phyloP scores from a whole-genome alignment of 2,888 invertebrate species.

The Fabriciana adippe region DNA sequence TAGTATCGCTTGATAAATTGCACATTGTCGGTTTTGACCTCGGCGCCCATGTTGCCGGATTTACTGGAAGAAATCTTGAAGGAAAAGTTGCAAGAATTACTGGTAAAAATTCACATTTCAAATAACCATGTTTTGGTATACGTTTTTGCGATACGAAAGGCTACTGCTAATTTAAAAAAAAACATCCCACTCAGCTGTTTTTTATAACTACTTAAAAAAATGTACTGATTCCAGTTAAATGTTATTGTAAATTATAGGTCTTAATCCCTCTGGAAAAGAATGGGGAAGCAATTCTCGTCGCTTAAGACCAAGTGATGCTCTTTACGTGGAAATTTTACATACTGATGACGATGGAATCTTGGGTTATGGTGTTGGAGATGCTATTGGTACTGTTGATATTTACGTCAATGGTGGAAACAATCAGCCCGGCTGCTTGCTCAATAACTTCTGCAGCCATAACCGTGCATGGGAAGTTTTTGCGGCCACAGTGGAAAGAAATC shows the following conservation, averaged over 20 bases:
- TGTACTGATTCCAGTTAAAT: too few relatives aligned
- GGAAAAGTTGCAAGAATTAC: conserved; percentile 57
- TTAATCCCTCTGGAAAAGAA: conserved; percentile 54
- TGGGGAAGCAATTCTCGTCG: conserved; percentile 52
- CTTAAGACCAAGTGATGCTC: conserved; percentile 51
- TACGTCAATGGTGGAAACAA: conserved; percentile 92
- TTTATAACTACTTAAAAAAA: too few relatives aligned
- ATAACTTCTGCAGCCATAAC: conserved; percentile 54
- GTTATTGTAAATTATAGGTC: conserved; percentile 45
- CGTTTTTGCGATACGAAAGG: too few relatives aligned
- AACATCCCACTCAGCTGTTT: too few relatives aligned
- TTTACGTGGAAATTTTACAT: conserved; percentile 67
- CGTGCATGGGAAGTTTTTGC: conserved; percentile 57
- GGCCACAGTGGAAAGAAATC: conserved; percentile 48
- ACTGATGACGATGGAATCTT: conserved; percentile 55
- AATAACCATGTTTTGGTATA: too few relatives aligned
- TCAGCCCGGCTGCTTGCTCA: conserved; percentile 72
- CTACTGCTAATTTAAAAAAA: too few relatives aligned
- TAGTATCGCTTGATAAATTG: conserved; percentile 39
- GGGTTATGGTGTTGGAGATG: conserved; percentile 85
- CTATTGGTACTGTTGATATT: conserved; percentile 92
- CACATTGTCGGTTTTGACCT: conserved; percentile 63
- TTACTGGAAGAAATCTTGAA: conserved; percentile 47
- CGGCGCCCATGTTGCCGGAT: conserved; percentile 62
- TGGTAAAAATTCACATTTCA: conserved; percentile 46